These are phyloP conservation scores for Parthenolecanium corni DNA, from an alignment of 2,888 invertebrate species.

Conservation along the genomic window DNA sequence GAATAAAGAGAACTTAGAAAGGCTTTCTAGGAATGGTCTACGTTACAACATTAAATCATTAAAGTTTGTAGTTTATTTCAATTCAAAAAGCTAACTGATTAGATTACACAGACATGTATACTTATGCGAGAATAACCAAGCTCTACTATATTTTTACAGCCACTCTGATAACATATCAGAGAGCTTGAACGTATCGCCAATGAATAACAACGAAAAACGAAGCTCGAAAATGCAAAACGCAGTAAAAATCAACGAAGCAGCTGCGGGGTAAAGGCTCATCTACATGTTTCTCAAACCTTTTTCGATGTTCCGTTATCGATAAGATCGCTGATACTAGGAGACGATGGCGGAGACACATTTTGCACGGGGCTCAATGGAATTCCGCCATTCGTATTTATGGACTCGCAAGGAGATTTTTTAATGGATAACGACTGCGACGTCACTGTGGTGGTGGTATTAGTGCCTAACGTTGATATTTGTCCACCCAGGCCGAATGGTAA, in stretches of 20 bases:
- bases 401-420: slow-evolving; percentile 11
- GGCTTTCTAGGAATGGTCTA: too few relatives aligned
- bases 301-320: slow-evolving; percentile 23
- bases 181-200: too few relatives aligned
- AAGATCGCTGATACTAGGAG: slow-evolving; percentile 23
- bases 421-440: slow-evolving; percentile 21
- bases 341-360: slow-evolving; percentile 24
- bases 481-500: slow-evolving; percentile 30
- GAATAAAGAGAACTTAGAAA: too few relatives aligned
- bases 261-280: neutral
- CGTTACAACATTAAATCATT: too few relatives aligned
- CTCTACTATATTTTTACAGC: too few relatives aligned
- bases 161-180: too few relatives aligned
- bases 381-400: slow-evolving; percentile 13
- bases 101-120: too few relatives aligned
- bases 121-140: too few relatives aligned
- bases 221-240: neutral
- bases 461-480: slow-evolving; percentile 18
- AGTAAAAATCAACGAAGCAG: slow-evolving; percentile 8
- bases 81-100: too few relatives aligned
- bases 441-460: slow-evolving; percentile 19
- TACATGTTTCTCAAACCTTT: slow-evolving; percentile 10
- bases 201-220: neutral
- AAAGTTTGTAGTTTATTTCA: too few relatives aligned
- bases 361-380: slow-evolving; percentile 20